Conservation (phyloP, 2,888 invertebrate genomes). For the Noctua janthe region DNA sequence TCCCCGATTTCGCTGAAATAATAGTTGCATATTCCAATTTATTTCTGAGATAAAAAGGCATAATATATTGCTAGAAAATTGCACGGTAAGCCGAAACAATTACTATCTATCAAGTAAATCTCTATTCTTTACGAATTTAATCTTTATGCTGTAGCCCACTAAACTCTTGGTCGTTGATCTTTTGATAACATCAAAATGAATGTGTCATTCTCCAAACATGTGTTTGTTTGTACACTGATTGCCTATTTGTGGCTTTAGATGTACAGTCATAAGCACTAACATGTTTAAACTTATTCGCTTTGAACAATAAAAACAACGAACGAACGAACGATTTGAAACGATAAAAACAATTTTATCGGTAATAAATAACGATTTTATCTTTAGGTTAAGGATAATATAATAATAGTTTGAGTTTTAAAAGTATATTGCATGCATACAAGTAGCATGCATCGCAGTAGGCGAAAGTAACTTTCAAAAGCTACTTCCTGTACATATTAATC, state of each 20-base stretch:
- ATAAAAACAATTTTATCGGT: no score
- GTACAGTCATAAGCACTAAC: neutral
- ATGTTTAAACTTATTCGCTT: no score
- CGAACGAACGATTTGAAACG: no score
- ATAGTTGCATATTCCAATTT: constrained; percentile 11
- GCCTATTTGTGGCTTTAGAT: neutral
- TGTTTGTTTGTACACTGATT: neutral
- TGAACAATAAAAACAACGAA: no score
- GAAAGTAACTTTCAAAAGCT: neutral
- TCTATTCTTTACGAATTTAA: neutral
- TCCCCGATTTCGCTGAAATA: constrained; percentile 10
- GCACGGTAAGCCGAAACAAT: neutral
- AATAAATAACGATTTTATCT: no score
- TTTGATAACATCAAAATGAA: neutral
- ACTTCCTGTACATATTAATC: neutral
- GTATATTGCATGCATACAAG: neutral
- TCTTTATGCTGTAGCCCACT: neutral
- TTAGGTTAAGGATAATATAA: neutral
- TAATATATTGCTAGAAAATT: constrained; percentile 10
- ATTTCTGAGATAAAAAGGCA: constrained; percentile 2
- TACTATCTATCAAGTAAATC: neutral
- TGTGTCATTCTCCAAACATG: neutral
- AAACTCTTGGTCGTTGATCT: neutral
- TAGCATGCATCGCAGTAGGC: neutral
- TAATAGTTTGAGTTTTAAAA: neutral